Evolutionary conservation across 2,797 vertebrate genomes (phyloP), one percentile per base, ranked within the genome.

Genomic region (Toxotes lorentzi): DNA sequence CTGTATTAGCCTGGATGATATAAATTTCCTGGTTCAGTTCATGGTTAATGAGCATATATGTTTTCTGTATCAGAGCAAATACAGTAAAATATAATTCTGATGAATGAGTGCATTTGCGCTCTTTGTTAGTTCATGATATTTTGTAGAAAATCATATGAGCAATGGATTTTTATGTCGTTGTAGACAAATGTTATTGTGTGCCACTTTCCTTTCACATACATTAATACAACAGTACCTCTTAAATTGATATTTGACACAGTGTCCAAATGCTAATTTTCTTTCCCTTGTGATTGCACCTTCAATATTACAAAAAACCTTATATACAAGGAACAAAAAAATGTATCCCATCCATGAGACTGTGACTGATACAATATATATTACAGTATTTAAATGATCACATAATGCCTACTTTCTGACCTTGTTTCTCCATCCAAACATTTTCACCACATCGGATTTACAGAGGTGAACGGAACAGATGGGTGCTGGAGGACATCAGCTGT

Each of bases 401-500:
- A 32, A 50, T 56, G 70, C 30, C 30, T 51, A 8, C 30, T 64
- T 8, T 63, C 50, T 83, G 63, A 23, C 41, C 43, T 59, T 57
- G 72, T 62, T 80, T 48, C 43, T 76, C 34, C 57, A 75, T 64
- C 57, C 5, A 30, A 58, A 61, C 77, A 54, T 51, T 40, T n/a
- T 54, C 30, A 35, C 53, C 78, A 60, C 63, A 70, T 59, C 54
- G 54, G 74, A 78, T 40, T 77, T 13, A 17, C 19, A 71, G 75
- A 86, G 76, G 80, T 82, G 50, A 86, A 79, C 47, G 69, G 82
- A 88, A 80, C 90, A 91, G 87, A 91, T 94, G 90, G 90, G 76
- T 70, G 84, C 91, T 87, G 77, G 78, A 81, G 84, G 80, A 87
- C 90, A 86, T 94, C 89, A 94, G 91, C 90, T 91, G 90, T 72